Percentiles rank a stretch among this genome's conserved stretches.
Conservation (phyloP, 1,140 invertebrate genomes). For the Sogatella furcifera region DNA sequence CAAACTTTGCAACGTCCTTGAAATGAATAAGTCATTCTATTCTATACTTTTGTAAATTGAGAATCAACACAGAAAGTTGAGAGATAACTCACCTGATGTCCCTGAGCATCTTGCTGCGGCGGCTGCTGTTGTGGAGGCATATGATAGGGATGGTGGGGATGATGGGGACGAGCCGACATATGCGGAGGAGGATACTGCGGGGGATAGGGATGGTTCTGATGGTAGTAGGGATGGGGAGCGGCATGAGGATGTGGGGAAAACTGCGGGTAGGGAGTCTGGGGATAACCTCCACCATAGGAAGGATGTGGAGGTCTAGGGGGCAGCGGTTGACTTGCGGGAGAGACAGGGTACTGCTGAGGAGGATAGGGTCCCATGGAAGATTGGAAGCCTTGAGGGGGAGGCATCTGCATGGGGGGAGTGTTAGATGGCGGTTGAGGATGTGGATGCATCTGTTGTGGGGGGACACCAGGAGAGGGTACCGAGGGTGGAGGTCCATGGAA, state of each 20-base stretch:
- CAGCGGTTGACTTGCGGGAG: constrained; percentile 27
- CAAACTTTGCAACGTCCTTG: too few species aligned
- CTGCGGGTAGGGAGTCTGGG: constrained; percentile 47
- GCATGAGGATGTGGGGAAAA: constrained; percentile 37
- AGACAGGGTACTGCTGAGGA: constrained; percentile 29
- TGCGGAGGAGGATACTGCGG: constrained; percentile 44
- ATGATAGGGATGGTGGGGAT: constrained; percentile 35
- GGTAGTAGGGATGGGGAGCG: constrained; percentile 38
- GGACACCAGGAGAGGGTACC: background rate
- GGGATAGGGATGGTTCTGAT: constrained; percentile 40
- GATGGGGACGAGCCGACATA: constrained; percentile 28
- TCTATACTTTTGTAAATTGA: too few species aligned
- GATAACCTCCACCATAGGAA: constrained; percentile 33
- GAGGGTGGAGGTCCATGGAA: background rate
- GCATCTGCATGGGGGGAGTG: constrained; percentile 11
- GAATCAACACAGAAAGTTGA: too few species aligned
- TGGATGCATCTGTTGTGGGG: background rate
- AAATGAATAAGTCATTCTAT: too few species aligned
- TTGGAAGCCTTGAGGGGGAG: constrained; percentile 27
- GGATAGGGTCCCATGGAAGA: constrained; percentile 24
- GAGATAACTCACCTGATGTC: too few species aligned
- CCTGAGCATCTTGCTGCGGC: background rate
- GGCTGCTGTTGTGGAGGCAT: constrained; percentile 14
- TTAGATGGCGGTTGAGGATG: background rate
- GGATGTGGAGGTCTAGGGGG: constrained; percentile 42